A percentile compares a stretch with the other conserved stretches of the same genome.
Conservation (phyloP, 2,797 vertebrate genomes). For the Leptatherina wallacei region DNA sequence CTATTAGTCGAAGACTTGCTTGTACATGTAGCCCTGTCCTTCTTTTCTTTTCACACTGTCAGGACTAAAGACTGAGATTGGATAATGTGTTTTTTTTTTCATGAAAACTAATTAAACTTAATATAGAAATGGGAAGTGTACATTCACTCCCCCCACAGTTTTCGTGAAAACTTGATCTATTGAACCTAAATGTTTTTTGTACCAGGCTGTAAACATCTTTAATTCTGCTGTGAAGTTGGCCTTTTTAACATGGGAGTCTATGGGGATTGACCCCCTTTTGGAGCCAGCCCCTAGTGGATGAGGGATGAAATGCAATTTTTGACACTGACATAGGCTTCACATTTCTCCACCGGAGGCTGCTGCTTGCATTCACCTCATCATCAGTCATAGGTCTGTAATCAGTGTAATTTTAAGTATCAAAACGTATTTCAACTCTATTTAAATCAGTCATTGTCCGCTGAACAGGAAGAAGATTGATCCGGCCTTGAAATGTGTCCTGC, state of each 20-base stretch:
- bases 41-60: background rate
- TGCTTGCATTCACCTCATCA: background rate
- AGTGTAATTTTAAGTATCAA: slow-evolving; percentile 25
- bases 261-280: no score
- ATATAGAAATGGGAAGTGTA: background rate
- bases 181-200: no score
- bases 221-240: no score
- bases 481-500: slow-evolving; percentile 27
- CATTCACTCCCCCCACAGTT: no score
- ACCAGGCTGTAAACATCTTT: no score
- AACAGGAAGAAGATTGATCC: slow-evolving; percentile 30
- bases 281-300: no score
- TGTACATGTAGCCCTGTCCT: slow-evolving; percentile 3
- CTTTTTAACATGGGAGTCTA: no score
- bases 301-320: no score
- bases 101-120: background rate
- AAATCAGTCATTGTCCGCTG: slow-evolving; percentile 18
- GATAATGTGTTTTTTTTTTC: background rate
- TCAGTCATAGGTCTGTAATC: slow-evolving; percentile 29
- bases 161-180: no score
- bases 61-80: background rate
- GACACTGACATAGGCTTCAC: no score
- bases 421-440: slow-evolving; percentile 31
- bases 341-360: no score
- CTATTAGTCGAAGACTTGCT: slow-evolving; percentile 44